Conservation (phyloP, 1,140 invertebrate genomes). For the Melitaea cinxia region DNA sequence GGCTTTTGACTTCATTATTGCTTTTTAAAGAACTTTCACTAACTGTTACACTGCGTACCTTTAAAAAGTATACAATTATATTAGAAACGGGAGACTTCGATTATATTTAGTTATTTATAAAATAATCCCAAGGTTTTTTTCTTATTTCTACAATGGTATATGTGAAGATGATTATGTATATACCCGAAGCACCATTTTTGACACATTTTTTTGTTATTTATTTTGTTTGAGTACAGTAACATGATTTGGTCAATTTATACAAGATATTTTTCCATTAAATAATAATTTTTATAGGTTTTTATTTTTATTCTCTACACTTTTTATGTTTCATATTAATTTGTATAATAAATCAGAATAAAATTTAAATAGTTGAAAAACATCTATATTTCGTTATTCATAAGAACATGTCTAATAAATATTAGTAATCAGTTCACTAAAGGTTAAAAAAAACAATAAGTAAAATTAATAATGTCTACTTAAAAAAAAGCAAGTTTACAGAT, state of each 20-base stretch:
- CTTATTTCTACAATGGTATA: conserved; percentile 39
- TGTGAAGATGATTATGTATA: conserved; percentile 47
- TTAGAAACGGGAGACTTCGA: conserved; percentile 28
- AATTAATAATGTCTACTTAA: conserved; percentile 54
- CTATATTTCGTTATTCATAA: conserved; percentile 28
- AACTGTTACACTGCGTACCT: conserved; percentile 24
- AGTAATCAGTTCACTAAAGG: conserved; percentile 57
- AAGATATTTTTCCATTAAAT: conserved; percentile 29
- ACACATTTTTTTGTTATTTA: conserved; percentile 53
- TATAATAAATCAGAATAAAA: neutral
- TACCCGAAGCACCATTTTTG: conserved; percentile 73
- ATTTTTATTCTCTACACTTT: conserved; percentile 12
- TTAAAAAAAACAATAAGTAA: conserved; percentile 55
- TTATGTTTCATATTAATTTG: neutral
- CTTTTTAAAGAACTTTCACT: conserved; percentile 37
- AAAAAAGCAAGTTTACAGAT: conserved; percentile 47
- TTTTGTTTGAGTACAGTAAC: conserved; percentile 42
- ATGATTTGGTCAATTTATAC: neutral
- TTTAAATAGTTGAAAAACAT: conserved; percentile 7
- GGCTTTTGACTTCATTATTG: conserved; percentile 46
- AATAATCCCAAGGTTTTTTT: conserved; percentile 15
- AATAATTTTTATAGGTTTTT: neutral
- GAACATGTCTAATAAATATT: conserved; percentile 41
- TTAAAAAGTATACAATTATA: conserved; percentile 29
- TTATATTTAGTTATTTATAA: conserved; percentile 25